A percentile compares a stretch with the other conserved stretches of the same genome.
Conservation (phyloP, 1,140 invertebrate species). For the Procambarus virginalis region DNA sequence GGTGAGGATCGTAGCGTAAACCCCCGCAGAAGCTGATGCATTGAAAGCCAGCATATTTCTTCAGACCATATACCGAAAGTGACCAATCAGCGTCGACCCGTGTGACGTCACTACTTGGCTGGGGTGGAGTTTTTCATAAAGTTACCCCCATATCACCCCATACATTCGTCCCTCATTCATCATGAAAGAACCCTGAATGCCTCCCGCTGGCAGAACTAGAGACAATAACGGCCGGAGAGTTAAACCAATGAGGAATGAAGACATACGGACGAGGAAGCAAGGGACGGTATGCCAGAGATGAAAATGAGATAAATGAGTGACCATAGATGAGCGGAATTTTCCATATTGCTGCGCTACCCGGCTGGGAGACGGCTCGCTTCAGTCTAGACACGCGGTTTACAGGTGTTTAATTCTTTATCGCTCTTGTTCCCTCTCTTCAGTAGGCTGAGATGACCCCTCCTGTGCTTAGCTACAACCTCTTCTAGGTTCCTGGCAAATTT, state of each 20-base stretch:
- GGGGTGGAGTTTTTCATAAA: constrained; percentile 12
- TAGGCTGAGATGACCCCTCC: background rate
- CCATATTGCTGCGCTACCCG: constrained; percentile 37
- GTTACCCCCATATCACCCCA: background rate
- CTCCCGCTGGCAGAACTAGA: background rate
- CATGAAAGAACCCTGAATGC: background rate
- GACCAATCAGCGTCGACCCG: constrained; percentile 12
- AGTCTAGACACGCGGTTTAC: constrained; percentile 18
- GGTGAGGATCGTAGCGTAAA: background rate
- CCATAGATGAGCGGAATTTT: constrained; percentile 60
- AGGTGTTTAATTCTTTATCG: constrained; percentile 10
- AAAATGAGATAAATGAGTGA: constrained; percentile 39
- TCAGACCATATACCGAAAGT: constrained; percentile 34
- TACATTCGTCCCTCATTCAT: constrained; percentile 28
- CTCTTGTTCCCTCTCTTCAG: background rate
- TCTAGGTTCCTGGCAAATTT: background rate
- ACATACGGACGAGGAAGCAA: background rate
- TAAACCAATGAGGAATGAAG: background rate
- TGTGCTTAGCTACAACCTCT: background rate
- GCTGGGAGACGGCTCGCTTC: background rate
- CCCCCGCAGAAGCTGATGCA: background rate
- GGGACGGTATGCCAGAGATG: background rate
- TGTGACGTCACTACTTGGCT: constrained; percentile 17
- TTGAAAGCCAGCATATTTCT: background rate
- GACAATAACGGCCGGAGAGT: background rate